These are phyloP conservation scores for Zelleria hepariella DNA, from an alignment of 2,888 invertebrate species.

Conservation along the genomic window DNA sequence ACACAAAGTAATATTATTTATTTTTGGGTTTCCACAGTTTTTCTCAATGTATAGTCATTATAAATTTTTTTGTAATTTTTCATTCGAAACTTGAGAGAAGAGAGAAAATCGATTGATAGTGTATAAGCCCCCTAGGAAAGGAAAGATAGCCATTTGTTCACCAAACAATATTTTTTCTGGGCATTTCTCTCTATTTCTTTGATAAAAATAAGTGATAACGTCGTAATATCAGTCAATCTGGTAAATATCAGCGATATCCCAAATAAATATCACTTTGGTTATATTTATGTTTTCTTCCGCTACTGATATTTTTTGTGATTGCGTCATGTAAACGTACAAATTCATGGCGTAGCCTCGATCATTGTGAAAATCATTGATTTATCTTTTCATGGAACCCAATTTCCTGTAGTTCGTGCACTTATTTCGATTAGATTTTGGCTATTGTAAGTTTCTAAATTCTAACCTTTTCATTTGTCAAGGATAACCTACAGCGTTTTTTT, in stretches of 20 bases:
- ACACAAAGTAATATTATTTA: no score
- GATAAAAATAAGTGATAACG: neutral
- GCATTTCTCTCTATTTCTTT: neutral
- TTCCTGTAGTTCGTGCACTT: constrained; percentile 7
- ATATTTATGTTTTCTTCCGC: constrained; percentile 61
- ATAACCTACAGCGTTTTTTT: constrained; percentile 54
- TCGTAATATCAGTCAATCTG: constrained; percentile 12
- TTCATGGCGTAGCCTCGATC: constrained; percentile 32
- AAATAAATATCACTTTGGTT: constrained; percentile 38
- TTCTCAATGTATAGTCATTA: no score
- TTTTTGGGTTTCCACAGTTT: no score
- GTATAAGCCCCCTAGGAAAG: no score
- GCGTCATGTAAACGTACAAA: constrained; percentile 64
- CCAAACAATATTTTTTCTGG: constrained; percentile 25
- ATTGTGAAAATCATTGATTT: constrained; percentile 20
- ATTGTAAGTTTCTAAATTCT: constrained; percentile 18
- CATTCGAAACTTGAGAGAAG: no score
- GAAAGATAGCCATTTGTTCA: constrained; percentile 56
- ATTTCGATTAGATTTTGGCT: neutral
- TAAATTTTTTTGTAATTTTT: no score
- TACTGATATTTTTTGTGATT: constrained; percentile 58
- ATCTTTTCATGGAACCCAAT: constrained; percentile 11
- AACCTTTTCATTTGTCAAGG: constrained; percentile 60
- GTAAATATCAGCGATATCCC: constrained; percentile 31
- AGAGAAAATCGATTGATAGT: no score